These are phyloP conservation scores for Amazona finschi DNA, from an alignment of 2,797 vertebrate genomes.

Conservation along the genomic window DNA sequence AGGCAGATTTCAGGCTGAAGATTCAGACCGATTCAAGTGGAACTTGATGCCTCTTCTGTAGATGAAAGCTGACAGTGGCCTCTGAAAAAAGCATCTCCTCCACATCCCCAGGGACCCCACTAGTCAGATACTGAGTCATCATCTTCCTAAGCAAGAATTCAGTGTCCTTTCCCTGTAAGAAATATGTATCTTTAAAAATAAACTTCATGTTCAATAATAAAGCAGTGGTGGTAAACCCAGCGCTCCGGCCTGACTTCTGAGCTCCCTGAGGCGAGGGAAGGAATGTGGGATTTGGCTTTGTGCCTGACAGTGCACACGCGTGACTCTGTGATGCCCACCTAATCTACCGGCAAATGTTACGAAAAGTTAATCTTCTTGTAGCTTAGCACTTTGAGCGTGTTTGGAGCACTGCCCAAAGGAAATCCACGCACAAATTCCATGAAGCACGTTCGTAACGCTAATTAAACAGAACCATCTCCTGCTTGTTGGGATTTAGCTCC, in stretches of 20 bases:
- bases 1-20: not conserved
- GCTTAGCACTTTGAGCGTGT: not conserved
- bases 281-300: conserved; percentile 11
- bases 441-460: not conserved
- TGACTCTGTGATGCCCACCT: conserved; percentile 1
- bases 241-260: not conserved
- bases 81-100: not conserved
- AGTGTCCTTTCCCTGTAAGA: conserved; percentile 35
- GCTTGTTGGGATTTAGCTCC: not conserved
- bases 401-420: not conserved
- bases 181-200: conserved; percentile 11
- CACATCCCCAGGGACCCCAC: not conserved
- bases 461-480: not conserved
- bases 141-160: conserved; percentile 17
- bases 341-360: not conserved
- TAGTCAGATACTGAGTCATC: conserved; percentile 23
- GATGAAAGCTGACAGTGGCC: not conserved
- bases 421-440: not conserved
- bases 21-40: not conserved
- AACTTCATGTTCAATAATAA: conserved; percentile 6
- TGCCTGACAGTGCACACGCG: not conserved
- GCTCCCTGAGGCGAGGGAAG: not conserved
- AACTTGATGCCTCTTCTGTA: not conserved
- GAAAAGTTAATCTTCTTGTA: conserved; percentile 20
- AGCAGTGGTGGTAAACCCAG: conserved; percentile 18